phyloP scores from a whole-genome alignment of 2,113 vertebrate species.

The Glaucidium brasilianum region DNA sequence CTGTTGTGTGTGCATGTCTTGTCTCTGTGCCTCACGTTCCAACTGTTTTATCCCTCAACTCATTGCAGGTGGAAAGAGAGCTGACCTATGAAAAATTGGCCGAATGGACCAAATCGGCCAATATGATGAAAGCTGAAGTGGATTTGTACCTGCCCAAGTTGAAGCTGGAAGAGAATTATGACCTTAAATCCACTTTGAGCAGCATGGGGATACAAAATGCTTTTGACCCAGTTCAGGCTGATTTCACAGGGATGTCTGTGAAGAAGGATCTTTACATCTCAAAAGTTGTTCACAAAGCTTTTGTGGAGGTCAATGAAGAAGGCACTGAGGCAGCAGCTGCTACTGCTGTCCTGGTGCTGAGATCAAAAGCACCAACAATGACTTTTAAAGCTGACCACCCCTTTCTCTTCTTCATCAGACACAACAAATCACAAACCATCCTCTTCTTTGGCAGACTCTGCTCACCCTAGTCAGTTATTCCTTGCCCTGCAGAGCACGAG shows the following conservation, averaged over 20 bases:
- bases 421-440: constrained; percentile 66
- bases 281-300: constrained; percentile 85
- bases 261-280: constrained; percentile 79
- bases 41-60: neutral
- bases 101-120: constrained; percentile 76
- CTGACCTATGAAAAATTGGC: constrained; percentile 79
- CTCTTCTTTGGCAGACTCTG: constrained; percentile 74
- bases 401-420: constrained; percentile 76
- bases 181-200: constrained; percentile 72
- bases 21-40: neutral
- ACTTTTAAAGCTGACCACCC: constrained; percentile 72
- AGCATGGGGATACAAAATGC: constrained; percentile 83
- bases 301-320: constrained; percentile 88
- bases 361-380: constrained; percentile 15
- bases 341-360: constrained; percentile 63
- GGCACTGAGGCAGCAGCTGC: constrained; percentile 86
- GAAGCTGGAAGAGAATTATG: constrained; percentile 80
- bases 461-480: constrained; percentile 50
- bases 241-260: constrained; percentile 84
- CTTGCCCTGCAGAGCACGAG: neutral
- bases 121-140: constrained; percentile 72
- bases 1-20: neutral
- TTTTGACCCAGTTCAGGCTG: constrained; percentile 61
- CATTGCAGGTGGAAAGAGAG: constrained; percentile 76
- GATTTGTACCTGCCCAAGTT: constrained; percentile 78